Evolutionary conservation across 2,888 invertebrate species (phyloP), one percentile per base, ranked within the genome.

Genomic region (Cosmia pyralina): DNA sequence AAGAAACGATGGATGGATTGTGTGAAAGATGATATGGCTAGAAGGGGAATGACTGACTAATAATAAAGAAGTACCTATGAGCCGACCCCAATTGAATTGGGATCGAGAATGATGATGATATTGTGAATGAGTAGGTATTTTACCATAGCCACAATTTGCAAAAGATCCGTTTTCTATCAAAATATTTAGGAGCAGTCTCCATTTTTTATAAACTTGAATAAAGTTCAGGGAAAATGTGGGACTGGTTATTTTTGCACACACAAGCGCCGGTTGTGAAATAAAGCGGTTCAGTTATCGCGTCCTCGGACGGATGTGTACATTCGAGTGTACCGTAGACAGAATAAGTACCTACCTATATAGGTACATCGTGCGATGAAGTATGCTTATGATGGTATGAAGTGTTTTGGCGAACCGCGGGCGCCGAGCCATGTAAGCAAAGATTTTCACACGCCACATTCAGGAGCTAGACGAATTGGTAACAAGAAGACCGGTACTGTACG

Each of bases 191-290:
- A 41, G 3, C 28, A 55, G 22, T n/a, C 15, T 28, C 44, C 41
- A 41, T 7, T 48, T 50, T 55, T 58, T 46, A 55, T 71, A 53
- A 75, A 70, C 50, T 64, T 77, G 53, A 68, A 67, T 69, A 72
- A 59, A 77, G 75, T 75, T 84, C 71, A 79, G 65, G 75, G 69
- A 70, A 77, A 74, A 66, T 50, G 66, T 60, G 38, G 22, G 22
- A 22, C n/a, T 8, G 57, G 53, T 69, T 77, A 76, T 77, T 84
- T 82, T 75, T 69, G 72, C 71, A 46, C 65, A 70, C n/a, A 67
- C n/a, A 62, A 55, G 52, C 48, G 58, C 52, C 62, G 63, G n/a
- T 64, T 74, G 55, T 22, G 48, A 57, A 76, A 70, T 60, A 62
- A 50, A 55, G 73, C 50, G 67, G 60, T 76, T 64, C 38, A 65